phyloP scores from a whole-genome alignment of 1,140 invertebrate species.

The Drosophila nannoptera region DNA sequence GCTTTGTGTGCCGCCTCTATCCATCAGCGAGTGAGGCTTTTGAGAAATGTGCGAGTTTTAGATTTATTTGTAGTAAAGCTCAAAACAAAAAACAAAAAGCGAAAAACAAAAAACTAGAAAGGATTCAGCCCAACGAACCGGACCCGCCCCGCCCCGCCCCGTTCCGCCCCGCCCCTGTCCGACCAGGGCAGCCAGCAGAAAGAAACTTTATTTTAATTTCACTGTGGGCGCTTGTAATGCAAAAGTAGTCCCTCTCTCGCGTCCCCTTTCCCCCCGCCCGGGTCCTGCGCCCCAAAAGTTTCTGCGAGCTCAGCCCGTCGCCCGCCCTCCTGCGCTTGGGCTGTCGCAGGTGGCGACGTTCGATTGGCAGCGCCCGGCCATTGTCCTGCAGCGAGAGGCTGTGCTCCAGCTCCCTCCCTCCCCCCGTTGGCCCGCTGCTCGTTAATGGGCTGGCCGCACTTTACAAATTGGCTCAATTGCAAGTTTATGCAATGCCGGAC shows the following conservation, averaged over 20 bases:
- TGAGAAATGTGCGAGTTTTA: conserved; percentile 73
- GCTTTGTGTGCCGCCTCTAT: conserved; percentile 33
- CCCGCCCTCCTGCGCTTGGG: neutral
- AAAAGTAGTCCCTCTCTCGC: conserved; percentile 48
- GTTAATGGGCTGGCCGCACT: conserved; percentile 75
- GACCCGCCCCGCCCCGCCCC: neutral
- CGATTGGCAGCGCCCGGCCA: conserved; percentile 40
- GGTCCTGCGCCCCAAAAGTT: conserved; percentile 4
- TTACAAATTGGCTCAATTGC: conserved; percentile 78
- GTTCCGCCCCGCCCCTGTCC: neutral
- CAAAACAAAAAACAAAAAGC: conserved; percentile 14
- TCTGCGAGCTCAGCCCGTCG: neutral
- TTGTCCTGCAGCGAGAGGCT: conserved; percentile 41
- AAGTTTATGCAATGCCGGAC: conserved; percentile 67
- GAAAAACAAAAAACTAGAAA: neutral
- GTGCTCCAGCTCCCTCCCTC: conserved; percentile 6
- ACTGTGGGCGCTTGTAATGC: conserved; percentile 72
- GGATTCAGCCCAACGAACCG: neutral
- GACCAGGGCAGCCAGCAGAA: conserved; percentile 27
- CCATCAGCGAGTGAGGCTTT: conserved; percentile 45
- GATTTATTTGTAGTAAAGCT: conserved; percentile 73
- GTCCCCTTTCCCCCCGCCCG: neutral
- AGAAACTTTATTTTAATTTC: conserved; percentile 74
- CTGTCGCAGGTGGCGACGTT: conserved; percentile 38
- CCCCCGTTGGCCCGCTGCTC: conserved; percentile 18